phyloP scores from a whole-genome alignment of 2,797 vertebrate genomes.

The Squalus acanthias region DNA sequence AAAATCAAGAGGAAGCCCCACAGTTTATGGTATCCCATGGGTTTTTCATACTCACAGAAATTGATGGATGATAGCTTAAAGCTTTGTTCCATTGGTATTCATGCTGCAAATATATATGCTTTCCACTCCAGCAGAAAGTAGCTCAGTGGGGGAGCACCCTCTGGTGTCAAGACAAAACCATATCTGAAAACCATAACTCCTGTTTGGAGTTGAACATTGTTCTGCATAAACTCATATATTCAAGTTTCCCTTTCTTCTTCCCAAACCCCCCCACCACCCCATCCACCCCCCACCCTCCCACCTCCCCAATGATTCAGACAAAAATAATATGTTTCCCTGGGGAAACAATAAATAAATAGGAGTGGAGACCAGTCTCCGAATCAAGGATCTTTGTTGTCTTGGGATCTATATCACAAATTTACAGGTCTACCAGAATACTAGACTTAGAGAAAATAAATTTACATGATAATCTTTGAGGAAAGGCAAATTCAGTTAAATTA shows the following conservation, averaged over 20 bases:
- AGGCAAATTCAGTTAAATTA: neutral
- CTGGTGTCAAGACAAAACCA: slow-evolving; percentile 18
- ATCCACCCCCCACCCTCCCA: too few species aligned
- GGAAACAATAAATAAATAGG: neutral
- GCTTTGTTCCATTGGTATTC: neutral
- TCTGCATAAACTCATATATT: neutral
- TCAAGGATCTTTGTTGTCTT: neutral
- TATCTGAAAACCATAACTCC: neutral
- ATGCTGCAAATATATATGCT: neutral
- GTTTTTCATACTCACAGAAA: neutral
- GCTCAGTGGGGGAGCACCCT: slow-evolving; percentile 15
- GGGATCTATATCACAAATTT: neutral
- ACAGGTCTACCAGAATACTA: neutral
- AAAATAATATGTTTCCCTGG: neutral
- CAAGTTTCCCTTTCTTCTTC: neutral
- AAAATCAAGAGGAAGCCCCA: neutral
- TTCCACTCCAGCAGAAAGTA: neutral
- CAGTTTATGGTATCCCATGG: neutral
- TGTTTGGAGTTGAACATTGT: neutral
- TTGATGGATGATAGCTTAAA: slow-evolving; percentile 21
- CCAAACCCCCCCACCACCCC: neutral
- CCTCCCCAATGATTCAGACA: neutral
- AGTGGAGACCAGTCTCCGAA: neutral
- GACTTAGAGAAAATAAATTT: neutral
- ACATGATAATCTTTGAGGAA: neutral